Conservation (phyloP, 2,888 invertebrate genomes). For the Amphipyra tragopoginis region DNA sequence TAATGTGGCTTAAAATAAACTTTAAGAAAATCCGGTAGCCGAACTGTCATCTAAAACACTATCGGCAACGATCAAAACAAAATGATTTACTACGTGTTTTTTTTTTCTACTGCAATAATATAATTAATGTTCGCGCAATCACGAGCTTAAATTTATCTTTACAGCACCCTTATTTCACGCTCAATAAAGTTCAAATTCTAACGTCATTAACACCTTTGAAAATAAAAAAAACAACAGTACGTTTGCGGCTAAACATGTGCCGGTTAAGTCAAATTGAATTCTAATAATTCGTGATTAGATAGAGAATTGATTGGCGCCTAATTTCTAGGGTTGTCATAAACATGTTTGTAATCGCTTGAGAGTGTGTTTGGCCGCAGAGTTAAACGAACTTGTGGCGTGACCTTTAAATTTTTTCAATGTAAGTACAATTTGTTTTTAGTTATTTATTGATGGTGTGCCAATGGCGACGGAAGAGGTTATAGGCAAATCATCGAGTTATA, state of each 20-base stretch:
- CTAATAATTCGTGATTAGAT: constrained; percentile 16
- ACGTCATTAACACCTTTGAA: constrained; percentile 7
- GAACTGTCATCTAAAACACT: constrained; percentile 68
- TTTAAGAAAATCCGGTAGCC: constrained; percentile 66
- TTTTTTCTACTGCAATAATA: constrained; percentile 64
- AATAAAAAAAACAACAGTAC: constrained; percentile 17
- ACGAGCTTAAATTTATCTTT: constrained; percentile 1
- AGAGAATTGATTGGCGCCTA: constrained; percentile 25
- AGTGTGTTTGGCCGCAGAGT: constrained; percentile 68
- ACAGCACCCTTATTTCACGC: constrained; percentile 22
- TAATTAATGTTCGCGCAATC: constrained; percentile 61
- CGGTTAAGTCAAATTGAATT: constrained; percentile 17
- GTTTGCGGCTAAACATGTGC: constrained; percentile 6
- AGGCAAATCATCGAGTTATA: constrained; percentile 9
- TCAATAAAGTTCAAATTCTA: constrained; percentile 38
- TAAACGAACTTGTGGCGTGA: constrained; percentile 79
- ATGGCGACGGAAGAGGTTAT: constrained; percentile 10
- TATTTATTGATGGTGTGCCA: constrained; percentile 32
- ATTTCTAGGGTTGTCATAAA: constrained; percentile 36
- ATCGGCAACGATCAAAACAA: constrained; percentile 66
- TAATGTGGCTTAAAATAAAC: too few species aligned
- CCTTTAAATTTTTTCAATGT: constrained; percentile 70
- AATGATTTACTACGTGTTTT: constrained; percentile 67
- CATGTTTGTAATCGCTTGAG: constrained; percentile 41
- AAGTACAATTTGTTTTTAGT: constrained; percentile 52